phyloP scores from a whole-genome alignment of 2,797 vertebrate species.

The Artibeus lituratus region DNA sequence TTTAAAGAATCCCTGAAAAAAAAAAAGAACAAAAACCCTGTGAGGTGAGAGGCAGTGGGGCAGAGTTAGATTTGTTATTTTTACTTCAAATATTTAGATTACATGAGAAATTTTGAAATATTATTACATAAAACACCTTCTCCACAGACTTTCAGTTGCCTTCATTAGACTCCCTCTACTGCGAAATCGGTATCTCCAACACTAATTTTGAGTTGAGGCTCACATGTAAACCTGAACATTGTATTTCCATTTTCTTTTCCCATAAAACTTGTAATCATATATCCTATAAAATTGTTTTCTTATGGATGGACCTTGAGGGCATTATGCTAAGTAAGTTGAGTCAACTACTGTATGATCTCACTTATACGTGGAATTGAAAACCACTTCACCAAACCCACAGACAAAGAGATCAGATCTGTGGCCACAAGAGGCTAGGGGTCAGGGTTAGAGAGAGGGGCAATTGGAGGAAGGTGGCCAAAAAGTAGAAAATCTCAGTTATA shows the following conservation, averaged over 20 bases:
- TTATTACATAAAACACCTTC: neutral
- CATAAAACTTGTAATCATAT: neutral
- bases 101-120: neutral
- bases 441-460: neutral
- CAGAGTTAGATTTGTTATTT: conserved; percentile 68
- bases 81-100: neutral
- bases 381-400: neutral
- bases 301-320: neutral
- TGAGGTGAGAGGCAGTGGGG: conserved; percentile 91
- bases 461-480: neutral
- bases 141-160: neutral
- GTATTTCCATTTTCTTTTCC: neutral
- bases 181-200: neutral
- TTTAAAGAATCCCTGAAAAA: conserved; percentile 92
- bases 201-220: neutral
- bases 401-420: neutral
- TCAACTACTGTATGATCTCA: neutral
- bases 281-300: neutral
- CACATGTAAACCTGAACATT: neutral
- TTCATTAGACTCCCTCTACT: neutral
- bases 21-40: conserved; percentile 80
- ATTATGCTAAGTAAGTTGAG: neutral
- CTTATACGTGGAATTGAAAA: neutral
- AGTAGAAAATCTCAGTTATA: neutral
- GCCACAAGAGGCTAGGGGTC: neutral